A percentile compares a stretch with the other conserved stretches of the same genome.
phyloP scores from a whole-genome alignment of 2,888 invertebrate species.

The Gasteruption jaculator region DNA sequence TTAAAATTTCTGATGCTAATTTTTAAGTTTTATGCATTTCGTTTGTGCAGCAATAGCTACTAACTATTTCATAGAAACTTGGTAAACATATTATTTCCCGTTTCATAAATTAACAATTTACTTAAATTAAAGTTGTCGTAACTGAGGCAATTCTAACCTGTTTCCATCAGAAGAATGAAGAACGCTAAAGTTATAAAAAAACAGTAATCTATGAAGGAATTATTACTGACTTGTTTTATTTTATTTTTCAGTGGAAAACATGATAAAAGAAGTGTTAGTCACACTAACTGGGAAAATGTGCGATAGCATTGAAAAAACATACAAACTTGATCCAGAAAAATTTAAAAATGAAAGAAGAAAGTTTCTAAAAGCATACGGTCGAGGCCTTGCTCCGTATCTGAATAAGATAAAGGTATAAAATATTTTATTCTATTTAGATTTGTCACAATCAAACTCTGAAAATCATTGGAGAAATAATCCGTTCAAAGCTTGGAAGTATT shows the following conservation, averaged over 20 bases:
- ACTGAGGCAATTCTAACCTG: too few species aligned
- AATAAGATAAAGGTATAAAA: conserved; percentile 33
- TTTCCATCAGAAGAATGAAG: too few species aligned
- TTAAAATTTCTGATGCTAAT: too few species aligned
- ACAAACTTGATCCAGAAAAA: conserved; percentile 24
- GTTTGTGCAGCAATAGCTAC: too few species aligned
- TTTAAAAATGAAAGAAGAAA: conserved; percentile 25
- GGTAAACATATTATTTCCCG: neutral
- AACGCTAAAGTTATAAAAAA: neutral
- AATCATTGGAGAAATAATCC: too few species aligned
- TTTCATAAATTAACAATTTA: too few species aligned
- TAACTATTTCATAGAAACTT: too few species aligned
- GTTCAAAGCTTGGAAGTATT: too few species aligned
- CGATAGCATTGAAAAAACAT: conserved; percentile 27
- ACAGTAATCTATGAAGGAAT: neutral
- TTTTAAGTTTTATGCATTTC: too few species aligned
- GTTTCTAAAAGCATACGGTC: conserved; percentile 27
- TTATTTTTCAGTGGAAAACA: conserved; percentile 31
- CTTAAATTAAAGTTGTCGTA: too few species aligned
- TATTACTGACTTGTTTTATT: conserved; percentile 1
- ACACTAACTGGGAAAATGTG: conserved; percentile 28
- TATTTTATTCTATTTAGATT: neutral
- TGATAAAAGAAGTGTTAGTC: conserved; percentile 30
- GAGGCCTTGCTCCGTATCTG: conserved; percentile 27
- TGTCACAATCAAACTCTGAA: conserved; percentile 4